These are phyloP conservation scores for Philhelius pedissequus DNA, from an alignment of 2,888 invertebrate genomes.

Conservation along the genomic window DNA sequence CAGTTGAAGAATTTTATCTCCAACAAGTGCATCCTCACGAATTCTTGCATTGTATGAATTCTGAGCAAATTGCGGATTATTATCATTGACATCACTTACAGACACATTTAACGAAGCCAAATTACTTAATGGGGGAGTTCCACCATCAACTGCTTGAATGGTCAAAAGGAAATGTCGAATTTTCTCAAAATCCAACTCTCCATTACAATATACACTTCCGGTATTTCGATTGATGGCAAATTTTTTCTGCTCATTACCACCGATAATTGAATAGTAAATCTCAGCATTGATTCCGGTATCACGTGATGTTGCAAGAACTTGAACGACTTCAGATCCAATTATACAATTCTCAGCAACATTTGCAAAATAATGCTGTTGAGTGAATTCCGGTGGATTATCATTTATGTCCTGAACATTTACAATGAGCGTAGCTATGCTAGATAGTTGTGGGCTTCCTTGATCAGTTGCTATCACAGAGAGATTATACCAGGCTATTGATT, in stretches of 20 bases:
- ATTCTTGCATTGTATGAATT: constrained; percentile 87
- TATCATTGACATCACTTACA: constrained; percentile 92
- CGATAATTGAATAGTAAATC: constrained; percentile 91
- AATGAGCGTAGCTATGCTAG: constrained; percentile 84
- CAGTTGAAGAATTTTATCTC: constrained; percentile 87
- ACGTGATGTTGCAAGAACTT: constrained; percentile 93
- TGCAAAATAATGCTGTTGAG: constrained; percentile 88
- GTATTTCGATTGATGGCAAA: constrained; percentile 87
- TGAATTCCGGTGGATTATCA: constrained; percentile 98
- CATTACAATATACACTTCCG: constrained; percentile 88
- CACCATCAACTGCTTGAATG: constrained; percentile 94
- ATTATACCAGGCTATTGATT: constrained; percentile 90
- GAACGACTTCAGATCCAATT: constrained; percentile 88
- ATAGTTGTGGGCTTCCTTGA: constrained; percentile 87
- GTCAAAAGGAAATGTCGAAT: constrained; percentile 92
- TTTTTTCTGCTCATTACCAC: constrained; percentile 93
- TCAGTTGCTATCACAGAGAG: constrained; percentile 91
- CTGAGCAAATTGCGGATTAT: constrained; percentile 89
- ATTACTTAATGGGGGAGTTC: constrained; percentile 92
- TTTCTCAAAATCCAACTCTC: constrained; percentile 92
- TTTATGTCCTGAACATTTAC: constrained; percentile 95
- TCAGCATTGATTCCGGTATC: constrained; percentile 96
- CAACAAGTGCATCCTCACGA: constrained; percentile 87
- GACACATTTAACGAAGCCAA: constrained; percentile 92
- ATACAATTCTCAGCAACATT: constrained; percentile 88